Base-by-base conservation (phyloP, 2,888 invertebrate genomes). In the Drepana falcataria region DNA sequence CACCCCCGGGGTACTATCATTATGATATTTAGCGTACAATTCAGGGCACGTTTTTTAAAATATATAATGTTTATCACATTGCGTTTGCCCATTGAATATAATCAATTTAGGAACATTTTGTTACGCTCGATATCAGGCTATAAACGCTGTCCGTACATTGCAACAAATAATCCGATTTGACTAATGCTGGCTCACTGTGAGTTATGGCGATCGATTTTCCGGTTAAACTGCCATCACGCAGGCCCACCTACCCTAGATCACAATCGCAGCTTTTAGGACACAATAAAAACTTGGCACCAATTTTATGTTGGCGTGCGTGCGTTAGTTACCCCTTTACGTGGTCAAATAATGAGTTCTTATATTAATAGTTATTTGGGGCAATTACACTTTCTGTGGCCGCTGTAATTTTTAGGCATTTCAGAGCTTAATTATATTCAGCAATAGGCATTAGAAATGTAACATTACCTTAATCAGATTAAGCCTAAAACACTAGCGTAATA, bases 181-280 rank as follows among this genome's bases (percentile, higher is more conserved):
- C 40, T 40, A 40, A 49, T 40, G 40, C n/a, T 6, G 37, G 37
- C 33, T 51, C 41, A 40, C 40, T 51, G 40, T 51, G 51, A 51
- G 51, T 51, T 51, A 51, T 51, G 6, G 40, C 51, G 35, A 51
- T 51, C 40, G 51, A 51, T 51, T 51, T 51, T 51, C 33, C 33
- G 40, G 41, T 51, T 7, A 51, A 51, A 21, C 40, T 51, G 35
- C 7, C 40, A 40, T 21, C 51, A 51, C 51, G 51, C 51, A 51
- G n/a, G 34, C 34, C 21, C 21, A 21, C 21, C 21, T 21, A 21
- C 21, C 21, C 40, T 33, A 51, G 49, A 51, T 51, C 40, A 51
- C 34, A 51, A 51, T 51, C 51, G 7, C 34, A 34, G 33, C 51
- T 51, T 51, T 40, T 40, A 51, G 41, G 40, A 9, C 34, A 41